Evolutionary conservation across 2,113 vertebrate species (phyloP), one percentile per base, ranked within the genome.

Genomic region (Bostrychus sinensis): DNA sequence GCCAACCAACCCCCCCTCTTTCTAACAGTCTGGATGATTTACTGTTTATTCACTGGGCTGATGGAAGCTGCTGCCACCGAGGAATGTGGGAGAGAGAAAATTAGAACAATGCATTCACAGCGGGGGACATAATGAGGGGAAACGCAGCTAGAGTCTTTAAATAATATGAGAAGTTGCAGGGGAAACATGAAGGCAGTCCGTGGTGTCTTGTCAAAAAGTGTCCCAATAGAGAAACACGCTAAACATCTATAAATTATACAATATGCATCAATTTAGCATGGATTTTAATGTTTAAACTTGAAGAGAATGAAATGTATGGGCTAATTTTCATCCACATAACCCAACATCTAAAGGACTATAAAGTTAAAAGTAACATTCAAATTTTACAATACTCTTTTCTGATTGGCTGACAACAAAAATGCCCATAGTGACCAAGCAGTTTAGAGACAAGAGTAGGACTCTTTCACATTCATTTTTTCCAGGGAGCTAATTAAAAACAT

Each of bases 31-130:
- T 70, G 76, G 1, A 59, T 79, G 72, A 77, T 77, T 81, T 66
- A 81, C 81, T 79, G 70, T 71, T 86, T 68, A 65, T 74, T 83
- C 80, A 69, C 62, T 54, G 7, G 22, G 23, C 4, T 66, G 69
- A 60, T 78, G 75, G 78, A 56, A 51, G 72, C 64, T 76, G 64
- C 68, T 69, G 55, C 57, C 39, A 62, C 48, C 58, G 50, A n/a
- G 67, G 70, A 76, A 76, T 72, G 80, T 77, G 77, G 20, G 70
- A 45, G 66, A 37, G 58, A 39, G 64, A 38, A 69, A 63, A 70
- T 70, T 51, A 74, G 59, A 82, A 79, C 78, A 84, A 74, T 63
- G 22, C 72, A 10, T 36, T 50, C 66, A 56, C 72, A 58, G 1
- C 56, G 39, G 56, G 67, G 39, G 69, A 37, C 1, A 26, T 28